phyloP scores from a whole-genome alignment of 2,797 vertebrate genomes.

The Cyprinodon diabolis region DNA sequence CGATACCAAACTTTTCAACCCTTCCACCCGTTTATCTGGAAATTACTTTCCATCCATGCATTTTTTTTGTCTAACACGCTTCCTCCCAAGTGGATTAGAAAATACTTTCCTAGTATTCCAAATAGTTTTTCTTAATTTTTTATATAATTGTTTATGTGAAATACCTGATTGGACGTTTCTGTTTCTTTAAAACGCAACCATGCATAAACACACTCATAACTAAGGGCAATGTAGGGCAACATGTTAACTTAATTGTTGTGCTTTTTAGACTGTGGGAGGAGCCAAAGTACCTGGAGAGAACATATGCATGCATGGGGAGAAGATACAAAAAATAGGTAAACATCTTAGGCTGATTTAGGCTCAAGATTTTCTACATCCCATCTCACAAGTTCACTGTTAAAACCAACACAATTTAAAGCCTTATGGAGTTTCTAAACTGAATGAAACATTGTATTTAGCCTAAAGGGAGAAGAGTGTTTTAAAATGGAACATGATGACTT shows the following conservation, averaged over 20 bases:
- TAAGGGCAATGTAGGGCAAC: neutral
- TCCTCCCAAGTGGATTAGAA: too few relatives aligned
- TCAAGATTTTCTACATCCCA: too few relatives aligned
- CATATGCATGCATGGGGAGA: too few relatives aligned
- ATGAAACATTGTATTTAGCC: neutral
- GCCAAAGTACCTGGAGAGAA: neutral
- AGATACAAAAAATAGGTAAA: too few relatives aligned
- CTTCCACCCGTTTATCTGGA: too few relatives aligned
- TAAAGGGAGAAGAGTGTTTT: neutral
- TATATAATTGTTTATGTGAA: neutral
- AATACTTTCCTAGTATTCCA: neutral
- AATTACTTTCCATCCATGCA: neutral
- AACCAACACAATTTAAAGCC: neutral
- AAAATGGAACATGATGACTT: conserved; percentile 4
- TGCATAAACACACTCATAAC: too few relatives aligned
- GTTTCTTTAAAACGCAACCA: neutral
- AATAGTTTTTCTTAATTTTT: neutral
- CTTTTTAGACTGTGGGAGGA: neutral
- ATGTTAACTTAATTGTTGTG: neutral
- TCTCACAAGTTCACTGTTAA: neutral
- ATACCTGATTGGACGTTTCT: neutral
- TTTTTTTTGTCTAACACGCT: too few relatives aligned
- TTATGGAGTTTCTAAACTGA: neutral
- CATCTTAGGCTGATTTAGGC: too few relatives aligned
- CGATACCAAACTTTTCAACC: too few relatives aligned